Conservation (phyloP, 1,140 invertebrate species). For the Catajapyx aquilonaris region DNA sequence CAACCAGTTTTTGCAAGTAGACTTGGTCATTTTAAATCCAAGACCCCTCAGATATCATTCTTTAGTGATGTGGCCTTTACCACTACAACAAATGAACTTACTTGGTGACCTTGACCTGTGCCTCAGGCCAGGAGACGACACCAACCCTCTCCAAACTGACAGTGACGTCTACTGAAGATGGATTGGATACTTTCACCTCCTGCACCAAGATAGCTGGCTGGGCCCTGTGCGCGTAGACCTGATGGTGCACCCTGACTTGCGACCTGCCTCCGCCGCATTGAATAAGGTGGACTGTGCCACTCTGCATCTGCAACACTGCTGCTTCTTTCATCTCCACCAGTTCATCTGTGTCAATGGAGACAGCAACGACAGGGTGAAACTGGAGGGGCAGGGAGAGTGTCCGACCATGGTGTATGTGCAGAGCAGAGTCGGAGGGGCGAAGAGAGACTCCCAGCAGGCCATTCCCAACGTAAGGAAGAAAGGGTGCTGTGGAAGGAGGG, state of each 20-base stretch:
- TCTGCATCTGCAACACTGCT: constrained; percentile 26
- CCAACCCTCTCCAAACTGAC: constrained; percentile 11
- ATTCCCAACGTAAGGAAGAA: constrained; percentile 58
- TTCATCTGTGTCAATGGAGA: constrained; percentile 15
- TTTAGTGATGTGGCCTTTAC: constrained; percentile 16
- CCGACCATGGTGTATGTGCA: constrained; percentile 46
- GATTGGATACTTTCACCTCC: constrained; percentile 55
- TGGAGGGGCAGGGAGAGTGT: constrained; percentile 44
- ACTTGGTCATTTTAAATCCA: constrained; percentile 26
- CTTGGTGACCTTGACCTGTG: constrained; percentile 10
- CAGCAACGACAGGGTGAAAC: constrained; percentile 48
- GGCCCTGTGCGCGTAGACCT: constrained; percentile 56
- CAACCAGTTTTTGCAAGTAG: too few species aligned
- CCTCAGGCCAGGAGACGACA: constrained; percentile 15
- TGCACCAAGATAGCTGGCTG: constrained; percentile 57
- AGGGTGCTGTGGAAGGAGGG: too few species aligned
- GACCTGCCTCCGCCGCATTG: constrained; percentile 39
- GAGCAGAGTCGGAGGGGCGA: constrained; percentile 32
- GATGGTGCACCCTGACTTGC: constrained; percentile 37
- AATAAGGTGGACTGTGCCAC: constrained; percentile 43
- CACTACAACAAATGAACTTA: constrained; percentile 10
- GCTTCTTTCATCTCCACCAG: constrained; percentile 12
- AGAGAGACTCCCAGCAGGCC: constrained; percentile 45
- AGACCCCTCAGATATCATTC: constrained; percentile 22
- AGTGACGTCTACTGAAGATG: constrained; percentile 20